Base-by-base conservation (phyloP, 1,140 invertebrate genomes). In the Ceratosolen fusciceps region DNA sequence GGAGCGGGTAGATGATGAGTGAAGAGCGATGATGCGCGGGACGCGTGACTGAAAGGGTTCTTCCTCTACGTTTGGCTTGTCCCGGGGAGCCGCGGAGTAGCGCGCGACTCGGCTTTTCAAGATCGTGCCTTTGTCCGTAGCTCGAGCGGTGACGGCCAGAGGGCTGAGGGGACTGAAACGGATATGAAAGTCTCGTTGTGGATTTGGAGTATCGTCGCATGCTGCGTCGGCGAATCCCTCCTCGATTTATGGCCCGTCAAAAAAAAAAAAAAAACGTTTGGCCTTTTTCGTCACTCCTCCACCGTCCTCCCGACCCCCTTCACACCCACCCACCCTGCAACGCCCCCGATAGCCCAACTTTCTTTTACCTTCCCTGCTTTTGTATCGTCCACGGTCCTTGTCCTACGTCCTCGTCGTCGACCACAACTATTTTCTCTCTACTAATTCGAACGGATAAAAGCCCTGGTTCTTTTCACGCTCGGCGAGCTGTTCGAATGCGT, bases 361-460 rank as follows among this genome's bases (percentile, higher is more conserved):
- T n/a, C n/a, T n/a, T n/a, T n/a, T n/a, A n/a, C n/a, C n/a, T n/a
- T n/a, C n/a, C n/a, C n/a, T n/a, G n/a, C n/a, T n/a, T n/a, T n/a
- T n/a, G n/a, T n/a, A n/a, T n/a, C n/a, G n/a, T n/a, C n/a, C n/a
- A n/a, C n/a, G n/a, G n/a, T n/a, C n/a, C n/a, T n/a, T n/a, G n/a
- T n/a, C n/a, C n/a, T n/a, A n/a, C n/a, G n/a, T n/a, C n/a, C n/a
- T n/a, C n/a, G 65, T 68, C 74, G 43, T 67, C 21, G 29, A 26
- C 16, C 19, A 16, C 47, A 19, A 37, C 68, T 72, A 78, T 78
- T 78, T 78, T 72, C 68, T 78, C 72, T 62, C 76, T 78, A 72
- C 68, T 78, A 78, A 78, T 78, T 78, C 68, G 68, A 60, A 65
- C 76, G 67, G 37, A 71, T 77, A n/a, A 24, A n/a, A 4, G 24